phyloP scores from a whole-genome alignment of 35 echinoderm and acorn worm species.

The Apostichopus californicus region DNA sequence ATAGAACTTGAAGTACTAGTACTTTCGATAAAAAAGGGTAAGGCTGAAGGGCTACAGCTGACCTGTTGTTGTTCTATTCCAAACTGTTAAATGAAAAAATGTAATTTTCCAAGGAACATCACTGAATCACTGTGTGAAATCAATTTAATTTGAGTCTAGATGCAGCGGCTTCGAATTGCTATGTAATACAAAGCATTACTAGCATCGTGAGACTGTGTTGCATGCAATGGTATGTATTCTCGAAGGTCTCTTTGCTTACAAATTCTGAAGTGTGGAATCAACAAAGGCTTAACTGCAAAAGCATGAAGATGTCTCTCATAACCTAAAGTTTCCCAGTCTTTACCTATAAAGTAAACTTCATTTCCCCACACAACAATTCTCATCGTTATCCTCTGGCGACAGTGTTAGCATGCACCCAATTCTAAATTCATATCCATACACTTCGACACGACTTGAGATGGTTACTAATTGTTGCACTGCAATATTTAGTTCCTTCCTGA shows the following conservation, averaged over 20 bases:
- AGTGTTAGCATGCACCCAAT: slow-evolving; percentile 50
- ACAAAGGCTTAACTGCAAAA: slow-evolving; percentile 45
- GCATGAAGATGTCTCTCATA: slow-evolving; percentile 57
- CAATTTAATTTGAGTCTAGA: background rate
- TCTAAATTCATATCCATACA: slow-evolving; percentile 54
- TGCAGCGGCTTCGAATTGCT: slow-evolving; percentile 10
- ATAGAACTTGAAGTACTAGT: no score
- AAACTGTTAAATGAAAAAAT: no score
- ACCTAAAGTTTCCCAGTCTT: slow-evolving; percentile 51
- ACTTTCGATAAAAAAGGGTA: no score
- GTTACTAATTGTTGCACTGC: slow-evolving; percentile 7
- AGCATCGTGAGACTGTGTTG: slow-evolving; percentile 49
- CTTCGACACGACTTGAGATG: background rate
- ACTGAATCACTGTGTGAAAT: no score
- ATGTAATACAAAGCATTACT: slow-evolving; percentile 41
- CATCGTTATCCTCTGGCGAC: slow-evolving; percentile 50
- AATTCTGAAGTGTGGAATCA: background rate
- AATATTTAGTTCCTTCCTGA: slow-evolving; percentile 35
- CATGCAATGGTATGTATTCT: slow-evolving; percentile 56
- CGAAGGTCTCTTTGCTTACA: background rate
- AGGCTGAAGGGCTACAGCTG: no score
- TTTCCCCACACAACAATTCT: slow-evolving; percentile 40
- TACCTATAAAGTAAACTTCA: slow-evolving; percentile 37
- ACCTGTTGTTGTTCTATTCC: no score
- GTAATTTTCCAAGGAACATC: no score